These are phyloP conservation scores for Catostomus latipinnis DNA, from an alignment of 2,797 vertebrate genomes.

Conservation along the genomic window DNA sequence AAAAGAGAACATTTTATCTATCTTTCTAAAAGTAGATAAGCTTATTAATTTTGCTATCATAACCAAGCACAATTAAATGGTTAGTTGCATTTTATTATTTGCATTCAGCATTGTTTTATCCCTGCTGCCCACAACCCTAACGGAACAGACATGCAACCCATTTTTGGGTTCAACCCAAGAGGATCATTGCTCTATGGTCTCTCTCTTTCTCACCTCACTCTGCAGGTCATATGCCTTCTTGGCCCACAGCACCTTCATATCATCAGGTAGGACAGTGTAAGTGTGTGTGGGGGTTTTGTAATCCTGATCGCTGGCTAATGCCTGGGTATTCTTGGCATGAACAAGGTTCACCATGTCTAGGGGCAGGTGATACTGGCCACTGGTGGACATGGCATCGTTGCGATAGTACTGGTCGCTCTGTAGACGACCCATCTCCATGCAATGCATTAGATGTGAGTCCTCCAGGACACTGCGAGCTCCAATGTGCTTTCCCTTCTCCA, in stretches of 20 bases:
- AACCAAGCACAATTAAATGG: no score
- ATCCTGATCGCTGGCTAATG: conserved; percentile 89
- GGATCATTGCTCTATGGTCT: not conserved
- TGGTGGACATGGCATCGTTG: conserved; percentile 77
- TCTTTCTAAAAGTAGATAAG: no score
- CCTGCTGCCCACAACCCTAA: no score
- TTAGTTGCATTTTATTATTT: no score
- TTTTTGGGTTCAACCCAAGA: no score
- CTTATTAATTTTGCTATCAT: no score
- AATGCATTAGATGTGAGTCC: conserved; percentile 86
- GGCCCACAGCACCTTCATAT: conserved; percentile 93
- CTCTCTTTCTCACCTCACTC: conserved; percentile 85
- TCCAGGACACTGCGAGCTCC: conserved; percentile 84
- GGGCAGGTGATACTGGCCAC: conserved; percentile 83
- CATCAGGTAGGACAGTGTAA: conserved; percentile 89
- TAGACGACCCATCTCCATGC: conserved; percentile 84
- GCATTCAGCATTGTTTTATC: no score
- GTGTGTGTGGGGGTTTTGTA: conserved; percentile 86
- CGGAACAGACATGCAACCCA: no score
- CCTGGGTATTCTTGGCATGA: conserved; percentile 90
- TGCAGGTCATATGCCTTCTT: conserved; percentile 91
- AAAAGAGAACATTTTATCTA: no score
- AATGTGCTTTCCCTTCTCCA: conserved; percentile 92
- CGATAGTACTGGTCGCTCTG: conserved; percentile 90
- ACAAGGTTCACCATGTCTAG: conserved; percentile 90